Evolutionary conservation across 2,888 invertebrate species (phyloP).

Genomic region (Spicauda simplicius): DNA sequence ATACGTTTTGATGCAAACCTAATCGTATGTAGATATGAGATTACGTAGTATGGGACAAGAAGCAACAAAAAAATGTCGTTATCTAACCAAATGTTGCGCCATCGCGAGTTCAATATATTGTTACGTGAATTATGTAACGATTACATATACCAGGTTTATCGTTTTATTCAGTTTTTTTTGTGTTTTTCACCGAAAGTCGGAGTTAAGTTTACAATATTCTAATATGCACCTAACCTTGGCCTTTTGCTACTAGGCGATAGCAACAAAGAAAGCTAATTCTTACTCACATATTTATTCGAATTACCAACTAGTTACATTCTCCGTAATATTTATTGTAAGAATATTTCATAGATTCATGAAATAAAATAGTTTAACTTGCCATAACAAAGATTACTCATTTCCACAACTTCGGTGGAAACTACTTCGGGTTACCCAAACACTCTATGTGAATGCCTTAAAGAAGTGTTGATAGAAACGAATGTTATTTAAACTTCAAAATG

Average conservation of each 20-base stretch:
- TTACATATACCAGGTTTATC: constrained; percentile 42
- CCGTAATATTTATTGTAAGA: no score
- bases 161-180: constrained; percentile 40
- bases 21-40: neutral
- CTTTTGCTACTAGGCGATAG: neutral
- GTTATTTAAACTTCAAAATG: no score
- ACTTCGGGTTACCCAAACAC: no score
- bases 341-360: no score
- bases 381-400: no score
- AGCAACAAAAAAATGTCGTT: constrained; percentile 7
- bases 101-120: constrained; percentile 24
- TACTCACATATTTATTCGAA: neutral
- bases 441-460: no score
- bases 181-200: constrained; percentile 38
- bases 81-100: constrained; percentile 17
- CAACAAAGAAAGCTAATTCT: neutral
- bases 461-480: no score
- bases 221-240: constrained; percentile 7
- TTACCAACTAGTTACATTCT: neutral
- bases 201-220: constrained; percentile 16
- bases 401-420: no score
- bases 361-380: no score
- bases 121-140: constrained; percentile 45
- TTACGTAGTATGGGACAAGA: neutral
- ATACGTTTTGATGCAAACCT: neutral